Evolutionary conservation across 2,113 vertebrate genomes (phyloP).

Genomic region (Zosterops borbonicus): DNA sequence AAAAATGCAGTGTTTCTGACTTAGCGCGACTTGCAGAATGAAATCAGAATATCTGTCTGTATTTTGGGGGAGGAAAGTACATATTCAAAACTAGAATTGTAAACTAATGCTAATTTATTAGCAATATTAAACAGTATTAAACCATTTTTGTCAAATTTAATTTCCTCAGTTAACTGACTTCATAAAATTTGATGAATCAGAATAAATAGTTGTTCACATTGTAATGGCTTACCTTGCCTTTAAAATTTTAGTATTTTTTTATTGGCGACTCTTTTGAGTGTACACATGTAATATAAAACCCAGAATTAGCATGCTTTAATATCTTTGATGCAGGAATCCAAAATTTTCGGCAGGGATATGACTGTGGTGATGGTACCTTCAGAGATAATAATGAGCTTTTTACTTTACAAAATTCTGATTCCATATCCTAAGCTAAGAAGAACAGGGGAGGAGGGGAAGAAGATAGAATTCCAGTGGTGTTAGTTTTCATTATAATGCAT

Average conservation of each 20-base stretch:
- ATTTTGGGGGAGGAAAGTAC: neutral
- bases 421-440: neutral
- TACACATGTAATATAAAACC: neutral
- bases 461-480: neutral
- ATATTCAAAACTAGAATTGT: neutral
- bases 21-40: neutral
- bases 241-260: neutral
- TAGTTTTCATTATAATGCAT: neutral
- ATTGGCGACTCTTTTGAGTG: neutral
- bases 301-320: neutral
- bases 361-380: neutral
- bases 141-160: neutral
- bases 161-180: neutral
- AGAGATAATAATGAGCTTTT: neutral
- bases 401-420: neutral
- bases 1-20: neutral
- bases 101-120: neutral
- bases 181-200: neutral
- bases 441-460: fast-evolving
- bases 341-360: neutral
- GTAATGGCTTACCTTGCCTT: neutral
- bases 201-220: neutral
- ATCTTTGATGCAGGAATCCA: neutral
- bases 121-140: neutral
- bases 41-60: neutral